Percentiles rank a stretch among this genome's conserved stretches.
These are phyloP conservation scores for Orestias chungarensis DNA, from an alignment of 2,797 vertebrate species.

Conservation along the genomic window DNA sequence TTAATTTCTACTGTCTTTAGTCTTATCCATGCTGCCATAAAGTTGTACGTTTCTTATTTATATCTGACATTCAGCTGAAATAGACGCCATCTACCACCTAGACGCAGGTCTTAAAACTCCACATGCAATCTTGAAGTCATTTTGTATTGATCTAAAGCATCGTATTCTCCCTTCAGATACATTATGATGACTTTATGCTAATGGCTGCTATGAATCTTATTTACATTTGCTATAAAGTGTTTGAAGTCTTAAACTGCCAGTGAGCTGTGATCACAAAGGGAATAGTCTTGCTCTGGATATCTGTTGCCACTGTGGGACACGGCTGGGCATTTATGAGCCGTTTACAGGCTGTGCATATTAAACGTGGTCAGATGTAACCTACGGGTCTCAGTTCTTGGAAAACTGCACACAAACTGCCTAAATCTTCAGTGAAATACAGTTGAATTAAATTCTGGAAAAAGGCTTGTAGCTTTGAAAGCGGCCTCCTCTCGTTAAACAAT, in stretches of 20 bases:
- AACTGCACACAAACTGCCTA: conserved; percentile 28
- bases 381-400: conserved; percentile 27
- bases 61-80: neutral
- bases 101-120: conserved; percentile 20
- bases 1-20: too few relatives aligned
- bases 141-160: conserved; percentile 40
- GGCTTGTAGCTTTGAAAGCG: conserved; percentile 33
- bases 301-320: conserved; percentile 13
- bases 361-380: conserved; percentile 15
- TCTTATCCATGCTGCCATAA: neutral
- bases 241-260: conserved; percentile 32
- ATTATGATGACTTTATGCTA: conserved; percentile 41
- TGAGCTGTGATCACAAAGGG: conserved; percentile 35
- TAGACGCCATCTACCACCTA: neutral
- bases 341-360: conserved; percentile 10
- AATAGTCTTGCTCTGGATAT: conserved; percentile 29
- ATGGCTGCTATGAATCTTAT: conserved; percentile 33
- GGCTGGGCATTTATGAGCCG: neutral
- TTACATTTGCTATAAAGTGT: conserved; percentile 40
- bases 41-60: neutral
- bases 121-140: conserved; percentile 16
- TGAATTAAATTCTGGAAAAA: conserved; percentile 24
- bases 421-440: conserved; percentile 30
- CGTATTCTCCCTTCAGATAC: conserved; percentile 33
- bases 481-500: conserved; percentile 47